Base-by-base conservation (phyloP, 2,888 invertebrate genomes). In the Iphiclides podalirius region DNA sequence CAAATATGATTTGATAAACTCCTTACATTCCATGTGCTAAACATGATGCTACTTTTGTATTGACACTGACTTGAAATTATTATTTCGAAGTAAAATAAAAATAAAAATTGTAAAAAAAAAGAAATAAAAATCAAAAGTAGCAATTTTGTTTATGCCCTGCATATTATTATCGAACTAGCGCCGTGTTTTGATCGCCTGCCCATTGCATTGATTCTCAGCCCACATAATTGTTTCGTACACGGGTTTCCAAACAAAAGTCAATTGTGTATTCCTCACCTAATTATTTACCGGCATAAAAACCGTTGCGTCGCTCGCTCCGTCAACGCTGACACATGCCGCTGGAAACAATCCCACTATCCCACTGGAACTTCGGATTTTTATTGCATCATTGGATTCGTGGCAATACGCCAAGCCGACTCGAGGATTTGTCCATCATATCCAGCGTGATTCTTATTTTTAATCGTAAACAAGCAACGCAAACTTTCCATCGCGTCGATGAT, bases 331-430 rank as follows among this genome's bases (percentile, higher is more conserved):
- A 36, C n/a, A 38, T 38, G 36, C 43, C 39, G 39, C 31, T 20
- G 28, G 37, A 37, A 55, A 57, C 52, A 59, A 70, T 67, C 65
- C 70, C 67, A 78, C 76, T 76, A 75, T 76, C 67, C 65, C 69
- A 57, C 74, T 79, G 78, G 72, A 82, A 75, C 71, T 79, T 77
- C 66, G 67, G 66, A 72, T 76, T 81, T 86, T 85, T 82, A 85
- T 82, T 72, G 73, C 75, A 73, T 75, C 78, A 74, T 82, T 77
- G 70, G 65, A 72, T 70, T 71, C 62, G 63, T 85, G 86, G 86
- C 80, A 55, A 28, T n/a, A 11, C 52, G 77, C 86, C 87, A 84
- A 77, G 64, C 57, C 64, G 60, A 75, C 64, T 72, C 60, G 66
- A 67, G 59, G 61, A 67, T 77, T 69, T 70, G 66, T 72, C 69